Percentiles rank a stretch among this genome's conserved stretches.
Conservation (phyloP, 2,888 invertebrate genomes). For the Nudaria mundana region DNA sequence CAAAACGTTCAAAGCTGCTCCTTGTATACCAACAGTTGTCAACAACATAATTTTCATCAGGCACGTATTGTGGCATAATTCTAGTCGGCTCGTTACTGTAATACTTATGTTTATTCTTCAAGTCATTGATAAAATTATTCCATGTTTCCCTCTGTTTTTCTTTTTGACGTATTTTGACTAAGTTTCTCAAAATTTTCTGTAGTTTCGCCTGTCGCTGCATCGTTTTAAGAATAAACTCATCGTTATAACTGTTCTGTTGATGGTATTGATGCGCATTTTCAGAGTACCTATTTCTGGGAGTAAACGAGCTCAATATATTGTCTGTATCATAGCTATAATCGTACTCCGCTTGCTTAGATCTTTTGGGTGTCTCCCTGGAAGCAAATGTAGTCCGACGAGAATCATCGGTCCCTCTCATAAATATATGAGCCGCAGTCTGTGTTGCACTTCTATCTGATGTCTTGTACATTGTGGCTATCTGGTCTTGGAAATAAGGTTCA, state of each 20-base stretch:
- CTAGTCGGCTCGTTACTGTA: conserved; percentile 19
- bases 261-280: conserved; percentile 53
- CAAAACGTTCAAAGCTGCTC: conserved; percentile 28
- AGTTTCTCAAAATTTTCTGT: conserved; percentile 43
- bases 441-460: conserved; percentile 1
- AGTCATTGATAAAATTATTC: conserved; percentile 59
- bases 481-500: background rate
- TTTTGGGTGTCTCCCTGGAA: conserved; percentile 1
- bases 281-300: conserved; percentile 19
- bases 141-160: conserved; percentile 52
- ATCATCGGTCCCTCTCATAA: background rate
- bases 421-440: conserved; percentile 4
- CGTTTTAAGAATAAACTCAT: conserved; percentile 46
- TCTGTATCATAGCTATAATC: conserved; percentile 8
- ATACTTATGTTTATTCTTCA: conserved; percentile 48
- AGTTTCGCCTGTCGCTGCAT: conserved; percentile 50
- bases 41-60: conserved; percentile 28
- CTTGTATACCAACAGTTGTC: conserved; percentile 37
- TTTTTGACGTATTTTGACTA: conserved; percentile 43
- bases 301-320: conserved; percentile 9
- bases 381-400: conserved; percentile 1
- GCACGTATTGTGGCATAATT: conserved; percentile 21
- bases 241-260: conserved; percentile 34
- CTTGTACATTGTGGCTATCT: background rate
- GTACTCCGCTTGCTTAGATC: background rate